Evolutionary conservation across 2,888 invertebrate genomes (phyloP), one percentile per base, ranked within the genome.

Genomic region (Chydorus sphaericus): DNA sequence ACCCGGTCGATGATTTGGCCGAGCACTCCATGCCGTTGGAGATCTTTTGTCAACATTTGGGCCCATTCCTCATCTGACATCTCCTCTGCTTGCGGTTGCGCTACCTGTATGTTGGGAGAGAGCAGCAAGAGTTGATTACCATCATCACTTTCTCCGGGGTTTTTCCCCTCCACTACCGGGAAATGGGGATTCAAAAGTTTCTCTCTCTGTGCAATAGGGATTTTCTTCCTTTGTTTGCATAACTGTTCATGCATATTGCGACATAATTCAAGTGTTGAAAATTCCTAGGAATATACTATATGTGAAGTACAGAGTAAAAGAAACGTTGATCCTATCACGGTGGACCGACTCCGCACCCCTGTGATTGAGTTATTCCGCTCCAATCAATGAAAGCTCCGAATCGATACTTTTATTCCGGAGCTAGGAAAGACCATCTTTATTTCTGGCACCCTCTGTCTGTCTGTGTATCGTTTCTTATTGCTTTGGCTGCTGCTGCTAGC

Each of bases 61-160:
- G 31, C 52, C 60, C 60, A 60, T 55, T 60, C 60, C 31, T 55
- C 58, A 37, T 60, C 60, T 11, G 44, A 54, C 16, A 60, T 39
- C 33, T 60, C 60, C 54, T 59, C 60, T 2, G 58, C 60, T 48
- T 59, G 55, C 14, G 59, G 58, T 58, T 60, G 50, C 6, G 10
- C 28, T 18, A 16, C 11, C 23, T 39, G 7, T 26, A 18, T 28
- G 4, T 49, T 49, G 44, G 18, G n/a, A 44, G 18, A 44, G 44
- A 44, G 16, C 7, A 44, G 16, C 7, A 44, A 44, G 18, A 44
- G 7, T 18, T 16, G 10, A 18, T 18, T 48, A 26, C 44, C 1
- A 28, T 5, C 44, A 14, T 44, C 44, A 44, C 44, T 44, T 44
- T 44, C 44, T 8, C 44, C 44, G 23, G 44, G 8, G 28, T 44